Evolutionary conservation across 2,113 vertebrate species (phyloP).

Genomic region (Notothenia coriiceps): DNA sequence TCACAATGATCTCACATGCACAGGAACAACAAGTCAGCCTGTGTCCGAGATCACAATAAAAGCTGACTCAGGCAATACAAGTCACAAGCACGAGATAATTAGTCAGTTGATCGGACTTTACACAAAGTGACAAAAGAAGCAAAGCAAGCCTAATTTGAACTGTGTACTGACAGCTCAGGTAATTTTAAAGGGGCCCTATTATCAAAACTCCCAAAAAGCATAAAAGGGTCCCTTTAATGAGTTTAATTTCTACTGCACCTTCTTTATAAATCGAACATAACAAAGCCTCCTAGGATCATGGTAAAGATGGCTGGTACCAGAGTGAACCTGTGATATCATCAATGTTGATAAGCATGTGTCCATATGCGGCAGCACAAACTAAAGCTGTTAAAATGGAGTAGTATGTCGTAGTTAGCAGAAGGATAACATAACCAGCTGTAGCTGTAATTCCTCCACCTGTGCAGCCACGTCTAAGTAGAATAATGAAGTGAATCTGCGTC

Average conservation of each 20-base stretch:
- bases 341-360: constrained; percentile 26
- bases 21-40: constrained; percentile 46
- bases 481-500: constrained; percentile 3
- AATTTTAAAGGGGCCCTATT: constrained; percentile 1
- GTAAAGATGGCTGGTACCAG: constrained; percentile 20
- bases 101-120: constrained; percentile 54
- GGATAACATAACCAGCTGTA: constrained; percentile 37
- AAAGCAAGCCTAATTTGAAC: background rate
- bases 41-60: constrained; percentile 28
- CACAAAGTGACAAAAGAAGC: constrained; percentile 47
- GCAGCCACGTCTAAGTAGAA: constrained; percentile 10
- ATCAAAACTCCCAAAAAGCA: no score
- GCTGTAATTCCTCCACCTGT: constrained; percentile 40
- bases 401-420: constrained; percentile 13
- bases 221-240: constrained; percentile 15
- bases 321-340: constrained; percentile 37
- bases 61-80: constrained; percentile 54
- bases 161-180: constrained; percentile 39
- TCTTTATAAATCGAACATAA: constrained; percentile 29
- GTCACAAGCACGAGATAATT: constrained; percentile 43
- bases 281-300: constrained; percentile 13
- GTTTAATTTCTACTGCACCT: constrained; percentile 21
- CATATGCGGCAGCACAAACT: constrained; percentile 15
- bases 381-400: background rate
- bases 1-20: constrained; percentile 35